Base-by-base conservation (phyloP, 1,140 invertebrate genomes). In the Phthorimaea operculella region DNA sequence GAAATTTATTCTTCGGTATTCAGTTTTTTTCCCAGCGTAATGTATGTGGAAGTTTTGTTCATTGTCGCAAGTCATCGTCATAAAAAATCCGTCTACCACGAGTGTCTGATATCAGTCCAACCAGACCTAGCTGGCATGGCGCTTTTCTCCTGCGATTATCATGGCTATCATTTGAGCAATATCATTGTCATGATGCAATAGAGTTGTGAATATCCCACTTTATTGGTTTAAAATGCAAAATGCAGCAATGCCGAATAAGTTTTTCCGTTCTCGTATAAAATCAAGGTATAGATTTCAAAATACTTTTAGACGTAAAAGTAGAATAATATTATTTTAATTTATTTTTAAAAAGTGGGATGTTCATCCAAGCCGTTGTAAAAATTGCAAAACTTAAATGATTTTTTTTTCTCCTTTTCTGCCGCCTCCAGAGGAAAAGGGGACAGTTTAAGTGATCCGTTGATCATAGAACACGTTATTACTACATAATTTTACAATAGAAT, bases 101-200 rank as follows among this genome's bases (percentile, higher is more conserved):
- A 39, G 36, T 39, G n/a, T 39, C 10, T 2, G 36, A 39, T 12
- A 9, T 10, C 36, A 39, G 36, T 39, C 44, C 44, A 47, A 53
- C 52, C 64, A 66, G 68, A 70, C 68, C 65, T 81, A 77, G 76
- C 67, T 79, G 69, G 80, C 80, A 83, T 83, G 80, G 70, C 70
- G 78, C 80, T 83, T 81, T 58, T 63, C 74, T 62, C 72, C 64
- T 64, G 55, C 60, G 60, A 67, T 79, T 80, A 81, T 83, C 79
- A 85, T 83, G 79, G 79, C 77, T 83, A 74, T 78, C 74, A 80
- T 72, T 57, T 69, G 53, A 62, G 79, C 82, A 85, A 83, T 79
- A 69, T 76, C 82, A 83, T 85, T 85, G 82, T 85, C 82, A 85
- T 85, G 82, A 83, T 66, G 82, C 82, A 85, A 83, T 70, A 63